A percentile compares a stretch with the other conserved stretches of the same genome.
phyloP scores from a whole-genome alignment of 2,888 invertebrate species.

The Dexiosoma caninum region DNA sequence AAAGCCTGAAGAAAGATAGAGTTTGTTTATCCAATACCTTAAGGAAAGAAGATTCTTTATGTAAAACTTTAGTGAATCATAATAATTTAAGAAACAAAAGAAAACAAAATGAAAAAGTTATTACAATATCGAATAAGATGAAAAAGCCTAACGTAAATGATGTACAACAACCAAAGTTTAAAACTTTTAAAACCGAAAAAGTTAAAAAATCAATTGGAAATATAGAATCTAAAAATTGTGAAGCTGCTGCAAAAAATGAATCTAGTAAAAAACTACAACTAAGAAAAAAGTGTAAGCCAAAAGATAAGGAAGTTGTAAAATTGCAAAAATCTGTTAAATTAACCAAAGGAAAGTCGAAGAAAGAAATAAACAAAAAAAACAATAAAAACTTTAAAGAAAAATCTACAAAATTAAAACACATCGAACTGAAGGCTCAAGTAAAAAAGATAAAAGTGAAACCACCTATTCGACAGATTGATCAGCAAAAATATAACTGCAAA shows the following conservation, averaged over 20 bases:
- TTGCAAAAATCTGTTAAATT: conserved; percentile 10
- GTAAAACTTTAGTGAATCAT: conserved; percentile 1
- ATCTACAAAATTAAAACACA: background rate
- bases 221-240: background rate
- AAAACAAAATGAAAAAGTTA: conserved; percentile 18
- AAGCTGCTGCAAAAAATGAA: background rate
- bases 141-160: background rate
- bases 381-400: conserved; percentile 12
- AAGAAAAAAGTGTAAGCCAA: conserved; percentile 41
- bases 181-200: background rate
- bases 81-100: conserved; percentile 8
- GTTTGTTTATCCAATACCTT: conserved; percentile 17
- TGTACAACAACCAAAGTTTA: conserved; percentile 28
- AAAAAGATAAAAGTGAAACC: conserved; percentile 60
- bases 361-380: background rate
- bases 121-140: conserved; percentile 10
- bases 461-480: conserved; percentile 56
- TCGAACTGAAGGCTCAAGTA: background rate
- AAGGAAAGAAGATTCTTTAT: background rate
- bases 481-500: conserved; percentile 63
- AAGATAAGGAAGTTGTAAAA: conserved; percentile 16
- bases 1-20: background rate
- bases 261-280: conserved; percentile 9
- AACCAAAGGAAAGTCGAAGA: conserved; percentile 39
- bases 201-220: background rate